A percentile compares a stretch with the other conserved stretches of the same genome.
Conservation (phyloP, 2,113 vertebrate genomes). For the Gobio gobio region DNA sequence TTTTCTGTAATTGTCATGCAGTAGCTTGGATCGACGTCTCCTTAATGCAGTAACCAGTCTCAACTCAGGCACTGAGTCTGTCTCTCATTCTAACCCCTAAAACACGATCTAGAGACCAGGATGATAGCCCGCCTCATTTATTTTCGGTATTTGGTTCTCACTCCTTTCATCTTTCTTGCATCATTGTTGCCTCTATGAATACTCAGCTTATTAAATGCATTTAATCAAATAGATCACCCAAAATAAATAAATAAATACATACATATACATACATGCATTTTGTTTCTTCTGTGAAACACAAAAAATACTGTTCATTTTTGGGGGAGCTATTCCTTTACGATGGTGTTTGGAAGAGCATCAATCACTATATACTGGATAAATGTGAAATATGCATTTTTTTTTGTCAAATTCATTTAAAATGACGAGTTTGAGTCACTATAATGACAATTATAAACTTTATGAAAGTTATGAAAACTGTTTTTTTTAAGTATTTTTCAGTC, state of each 20-base stretch:
- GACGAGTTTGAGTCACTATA: not conserved
- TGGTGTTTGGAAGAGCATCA: no score
- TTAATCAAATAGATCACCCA: not conserved
- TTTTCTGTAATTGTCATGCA: conserved; percentile 43
- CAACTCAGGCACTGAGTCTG: conserved; percentile 17
- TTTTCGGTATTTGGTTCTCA: not conserved
- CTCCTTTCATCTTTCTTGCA: conserved; percentile 13
- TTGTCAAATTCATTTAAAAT: not conserved
- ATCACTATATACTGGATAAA: not conserved
- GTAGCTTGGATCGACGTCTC: conserved; percentile 30
- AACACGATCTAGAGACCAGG: conserved; percentile 16
- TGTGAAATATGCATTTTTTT: not conserved
- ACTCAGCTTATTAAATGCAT: not conserved
- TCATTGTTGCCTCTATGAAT: not conserved
- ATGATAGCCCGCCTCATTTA: conserved; percentile 15
- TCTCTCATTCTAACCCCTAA: conserved; percentile 36
- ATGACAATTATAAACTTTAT: no score
- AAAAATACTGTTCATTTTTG: not conserved
- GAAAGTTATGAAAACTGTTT: no score
- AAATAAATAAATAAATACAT: not conserved
- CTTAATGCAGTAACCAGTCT: conserved; percentile 39
- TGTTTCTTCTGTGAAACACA: not conserved
- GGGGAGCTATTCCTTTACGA: not conserved
- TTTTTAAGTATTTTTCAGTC: no score
- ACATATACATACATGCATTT: no score